A percentile compares a stretch with the other conserved stretches of the same genome.
Evolutionary conservation across 2,113 vertebrate species (phyloP).

Genomic region (Leucopternis melanops): DNA sequence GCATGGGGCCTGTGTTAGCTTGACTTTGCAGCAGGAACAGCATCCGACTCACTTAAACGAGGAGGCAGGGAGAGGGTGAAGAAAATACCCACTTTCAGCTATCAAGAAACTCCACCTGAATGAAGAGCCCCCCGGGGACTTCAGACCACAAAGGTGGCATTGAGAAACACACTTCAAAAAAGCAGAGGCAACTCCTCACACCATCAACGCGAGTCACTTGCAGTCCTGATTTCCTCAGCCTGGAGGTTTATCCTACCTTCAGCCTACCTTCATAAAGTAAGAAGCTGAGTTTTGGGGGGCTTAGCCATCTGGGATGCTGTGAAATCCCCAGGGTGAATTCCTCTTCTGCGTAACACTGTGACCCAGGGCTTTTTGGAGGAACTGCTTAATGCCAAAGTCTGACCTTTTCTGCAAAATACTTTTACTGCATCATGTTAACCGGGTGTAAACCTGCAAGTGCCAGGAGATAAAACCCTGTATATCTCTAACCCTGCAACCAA

Average conservation of each 20-base stretch:
- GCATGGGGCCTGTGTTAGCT: accelerated
- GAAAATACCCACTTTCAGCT: background rate
- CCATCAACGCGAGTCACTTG: accelerated
- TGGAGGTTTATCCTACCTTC: background rate
- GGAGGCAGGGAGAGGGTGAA: background rate
- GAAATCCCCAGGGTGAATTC: background rate
- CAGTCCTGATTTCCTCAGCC: background rate
- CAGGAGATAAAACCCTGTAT: background rate
- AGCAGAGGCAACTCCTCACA: background rate
- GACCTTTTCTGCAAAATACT: background rate
- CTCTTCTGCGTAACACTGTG: accelerated
- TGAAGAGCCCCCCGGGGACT: background rate
- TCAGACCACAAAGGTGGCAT: background rate
- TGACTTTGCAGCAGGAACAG: background rate
- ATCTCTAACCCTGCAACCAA: background rate
- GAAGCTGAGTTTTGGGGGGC: accelerated
- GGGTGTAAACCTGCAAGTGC: background rate
- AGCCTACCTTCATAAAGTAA: background rate
- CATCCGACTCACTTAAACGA: accelerated
- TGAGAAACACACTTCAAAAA: accelerated
- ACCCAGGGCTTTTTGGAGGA: background rate
- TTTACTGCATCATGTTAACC: background rate
- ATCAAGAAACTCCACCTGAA: background rate
- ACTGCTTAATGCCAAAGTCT: background rate
- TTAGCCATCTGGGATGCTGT: background rate